phyloP scores from a whole-genome alignment of 2,113 vertebrate genomes.

The Verasper variegatus region DNA sequence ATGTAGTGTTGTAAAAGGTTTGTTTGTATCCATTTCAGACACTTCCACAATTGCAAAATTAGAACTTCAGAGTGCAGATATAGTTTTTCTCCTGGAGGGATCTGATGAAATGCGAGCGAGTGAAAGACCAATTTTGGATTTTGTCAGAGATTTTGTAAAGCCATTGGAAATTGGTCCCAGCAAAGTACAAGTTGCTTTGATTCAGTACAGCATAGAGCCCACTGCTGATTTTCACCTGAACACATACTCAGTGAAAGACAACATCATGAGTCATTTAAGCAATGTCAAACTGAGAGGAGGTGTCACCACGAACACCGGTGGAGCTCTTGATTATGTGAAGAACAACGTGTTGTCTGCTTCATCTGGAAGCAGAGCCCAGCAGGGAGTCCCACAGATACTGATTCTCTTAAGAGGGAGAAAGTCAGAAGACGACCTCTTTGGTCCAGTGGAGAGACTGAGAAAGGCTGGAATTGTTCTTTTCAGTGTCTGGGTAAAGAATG shows the following conservation, averaged over 20 bases:
- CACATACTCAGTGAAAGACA: slow-evolving; percentile 60
- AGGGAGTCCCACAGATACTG: slow-evolving; percentile 77
- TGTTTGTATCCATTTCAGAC: slow-evolving; percentile 66
- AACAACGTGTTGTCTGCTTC: slow-evolving; percentile 68
- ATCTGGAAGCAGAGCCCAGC: slow-evolving; percentile 73
- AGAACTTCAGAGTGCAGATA: slow-evolving; percentile 56
- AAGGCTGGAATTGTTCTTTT: slow-evolving; percentile 66
- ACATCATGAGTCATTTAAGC: slow-evolving; percentile 56
- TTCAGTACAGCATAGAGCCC: slow-evolving; percentile 71
- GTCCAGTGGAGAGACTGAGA: slow-evolving; percentile 57
- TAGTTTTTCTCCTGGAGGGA: slow-evolving; percentile 79
- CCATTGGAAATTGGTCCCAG: slow-evolving; percentile 68
- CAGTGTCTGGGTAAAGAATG: slow-evolving; percentile 66
- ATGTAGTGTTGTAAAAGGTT: slow-evolving; percentile 21
- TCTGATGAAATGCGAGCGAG: slow-evolving; percentile 68
- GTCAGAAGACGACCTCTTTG: slow-evolving; percentile 68
- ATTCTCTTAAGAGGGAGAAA: slow-evolving; percentile 74
- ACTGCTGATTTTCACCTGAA: slow-evolving; percentile 71
- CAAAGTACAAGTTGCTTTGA: slow-evolving; percentile 74
- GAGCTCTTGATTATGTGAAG: slow-evolving; percentile 71
- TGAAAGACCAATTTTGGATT: slow-evolving; percentile 63
- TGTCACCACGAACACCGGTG: slow-evolving; percentile 58
- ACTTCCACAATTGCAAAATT: slow-evolving; percentile 38
- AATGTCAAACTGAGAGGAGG: slow-evolving; percentile 74
- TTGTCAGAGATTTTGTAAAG: slow-evolving; percentile 74